Evolutionary conservation across 2,113 vertebrate genomes (phyloP), one percentile per base, ranked within the genome.

Genomic region (Bombycilla garrulus): DNA sequence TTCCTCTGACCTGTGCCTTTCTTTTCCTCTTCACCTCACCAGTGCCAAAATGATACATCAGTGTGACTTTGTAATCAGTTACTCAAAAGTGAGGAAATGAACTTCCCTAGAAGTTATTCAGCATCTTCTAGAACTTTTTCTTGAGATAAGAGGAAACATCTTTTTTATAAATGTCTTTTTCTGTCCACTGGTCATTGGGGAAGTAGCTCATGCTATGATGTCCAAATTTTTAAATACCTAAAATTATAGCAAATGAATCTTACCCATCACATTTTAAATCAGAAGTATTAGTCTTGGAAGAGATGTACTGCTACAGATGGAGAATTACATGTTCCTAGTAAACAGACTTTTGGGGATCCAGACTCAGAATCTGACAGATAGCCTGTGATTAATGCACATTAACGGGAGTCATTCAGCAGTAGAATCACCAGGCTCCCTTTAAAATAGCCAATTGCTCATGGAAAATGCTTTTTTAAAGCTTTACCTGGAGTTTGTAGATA

Each of bases 391-490:
- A 78, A 54, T 35, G n/a, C 31, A n/a, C 4, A 14, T 72, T 82
- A 57, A 23, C 0, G 0, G 48, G n/a, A 56, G 6, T 81, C 28
- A 80, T 10, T 12, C 15, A n/a, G 57, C 4, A 10, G 22, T 22
- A 36, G 26, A 50, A 56, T 67, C 40, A 83, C 28, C 15, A 77
- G 28, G 7, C 15, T 92, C 31, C 50, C 72, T 86, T 64, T 64
- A 83, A 95, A 85, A 64, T 33, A 71, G 13, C 4, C n/a, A 11
- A 15, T 33, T 81, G 25, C 44, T 60, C 24, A 35, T 0, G 0
- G 23, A 65, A 74, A 66, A 38, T 40, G 47, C 15, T 36, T 50
- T 61, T 72, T 70, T 35, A 38, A 60, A 57, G 11, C 23, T 83
- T 81, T 48, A 86, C 26, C 28, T 73, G 64, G 15, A 53, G 8